Evolutionary conservation across 2,888 invertebrate species (phyloP).

Genomic region (Eupithecia vulgata): DNA sequence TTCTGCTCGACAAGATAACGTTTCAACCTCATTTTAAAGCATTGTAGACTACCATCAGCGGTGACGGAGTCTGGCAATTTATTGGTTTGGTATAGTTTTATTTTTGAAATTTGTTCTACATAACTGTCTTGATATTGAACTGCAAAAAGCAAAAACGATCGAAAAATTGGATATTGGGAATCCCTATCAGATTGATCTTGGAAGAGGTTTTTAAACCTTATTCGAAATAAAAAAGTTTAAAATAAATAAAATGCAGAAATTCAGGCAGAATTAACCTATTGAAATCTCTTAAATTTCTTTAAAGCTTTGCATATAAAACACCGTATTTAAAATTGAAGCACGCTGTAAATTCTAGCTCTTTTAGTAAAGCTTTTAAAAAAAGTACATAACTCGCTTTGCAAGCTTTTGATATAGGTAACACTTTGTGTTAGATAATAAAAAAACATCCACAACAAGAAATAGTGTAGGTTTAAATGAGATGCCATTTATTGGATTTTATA

Average conservation of each 20-base stretch:
- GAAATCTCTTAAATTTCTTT: constrained; percentile 1
- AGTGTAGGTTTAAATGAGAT: neutral
- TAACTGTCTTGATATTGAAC: neutral
- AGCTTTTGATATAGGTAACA: neutral
- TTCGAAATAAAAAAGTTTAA: neutral
- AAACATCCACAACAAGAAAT: neutral
- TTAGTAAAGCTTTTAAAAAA: neutral
- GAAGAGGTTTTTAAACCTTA: neutral
- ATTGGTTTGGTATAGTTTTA: neutral
- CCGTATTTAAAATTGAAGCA: neutral
- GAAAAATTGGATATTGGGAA: neutral
- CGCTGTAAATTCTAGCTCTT: neutral
- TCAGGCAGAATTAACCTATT: neutral
- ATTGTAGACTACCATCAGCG: no score
- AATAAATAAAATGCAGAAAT: neutral
- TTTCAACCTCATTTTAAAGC: no score
- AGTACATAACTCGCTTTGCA: neutral
- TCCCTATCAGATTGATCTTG: neutral
- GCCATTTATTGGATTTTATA: neutral
- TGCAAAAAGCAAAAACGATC: neutral
- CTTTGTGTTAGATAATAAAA: neutral
- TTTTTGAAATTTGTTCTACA: neutral
- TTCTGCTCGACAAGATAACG: no score
- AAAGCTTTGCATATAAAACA: neutral
- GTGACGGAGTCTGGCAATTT: no score